phyloP scores from a whole-genome alignment of 2,113 vertebrate species.

The Epinephelus moara region DNA sequence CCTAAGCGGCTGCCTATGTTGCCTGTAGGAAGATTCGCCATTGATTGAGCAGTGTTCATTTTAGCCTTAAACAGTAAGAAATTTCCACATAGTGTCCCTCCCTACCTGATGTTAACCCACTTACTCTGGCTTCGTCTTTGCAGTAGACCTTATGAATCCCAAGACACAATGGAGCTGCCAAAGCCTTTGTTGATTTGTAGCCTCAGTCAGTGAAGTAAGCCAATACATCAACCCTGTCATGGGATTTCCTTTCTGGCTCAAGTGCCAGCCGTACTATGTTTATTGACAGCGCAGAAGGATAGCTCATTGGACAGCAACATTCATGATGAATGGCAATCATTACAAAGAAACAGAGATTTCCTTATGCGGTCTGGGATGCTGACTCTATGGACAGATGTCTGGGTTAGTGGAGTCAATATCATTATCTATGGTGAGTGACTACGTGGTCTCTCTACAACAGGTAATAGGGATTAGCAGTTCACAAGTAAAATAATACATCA shows the following conservation, averaged over 20 bases:
- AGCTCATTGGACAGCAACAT: conserved; percentile 28
- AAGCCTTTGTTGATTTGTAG: conserved; percentile 32
- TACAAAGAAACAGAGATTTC: conserved; percentile 5
- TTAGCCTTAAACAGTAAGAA: neutral
- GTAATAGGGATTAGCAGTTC: neutral
- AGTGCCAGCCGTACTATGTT: conserved; percentile 3
- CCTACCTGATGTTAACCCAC: neutral
- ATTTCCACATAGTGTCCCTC: neutral
- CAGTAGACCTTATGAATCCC: conserved; percentile 9
- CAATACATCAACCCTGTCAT: conserved; percentile 9
- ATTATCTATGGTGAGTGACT: neutral
- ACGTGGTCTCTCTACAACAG: neutral
- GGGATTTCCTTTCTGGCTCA: conserved; percentile 30
- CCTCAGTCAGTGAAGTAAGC: conserved; percentile 21
- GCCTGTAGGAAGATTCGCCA: too few relatives aligned
- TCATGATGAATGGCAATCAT: conserved; percentile 12
- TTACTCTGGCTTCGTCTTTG: neutral
- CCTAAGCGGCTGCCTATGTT: too few relatives aligned
- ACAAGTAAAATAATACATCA: neutral
- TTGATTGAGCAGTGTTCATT: neutral
- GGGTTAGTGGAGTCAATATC: neutral
- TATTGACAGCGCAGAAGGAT: conserved; percentile 8
- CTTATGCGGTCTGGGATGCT: neutral
- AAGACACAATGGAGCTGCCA: neutral
- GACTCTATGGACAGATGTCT: conserved; percentile 3